Base-by-base conservation (phyloP, 2,888 invertebrate genomes). In the Norana najaformis region DNA sequence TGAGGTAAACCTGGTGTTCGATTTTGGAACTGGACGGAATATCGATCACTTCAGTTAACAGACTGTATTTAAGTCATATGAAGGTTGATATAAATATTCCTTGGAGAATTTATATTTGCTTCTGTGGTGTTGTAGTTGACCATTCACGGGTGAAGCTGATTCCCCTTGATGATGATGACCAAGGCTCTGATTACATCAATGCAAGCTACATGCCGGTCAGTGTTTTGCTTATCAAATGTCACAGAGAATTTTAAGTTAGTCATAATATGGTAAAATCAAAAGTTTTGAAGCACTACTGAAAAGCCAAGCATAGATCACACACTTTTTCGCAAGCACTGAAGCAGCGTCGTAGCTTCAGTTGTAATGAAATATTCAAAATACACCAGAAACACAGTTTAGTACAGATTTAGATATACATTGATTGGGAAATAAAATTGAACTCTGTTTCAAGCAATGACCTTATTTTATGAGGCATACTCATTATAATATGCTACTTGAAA, bases 201-300 rank as follows among this genome's bases (percentile, higher is more conserved):
- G 97, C 97, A 11, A 97, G 96, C 2, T 97, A 96, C 93, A 96
- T 97, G 91, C 96, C 96, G 93, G 97, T 97, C 95, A 95, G 95
- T 94, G 88, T 1, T 37, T 47, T 18, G 8, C 85, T 37, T n/a
- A 85, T 85, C 11, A 8, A 30, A 30, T 53, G 53, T 53, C 53
- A 53, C 23, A 2, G 11, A 13, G 30, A 53, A 30, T 53, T 53
- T 53, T 13, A 53, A 53, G n/a, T 3, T 53, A 30, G 23, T 53
- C 30, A n/a, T n/a, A n/a, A n/a, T n/a, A n/a, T n/a, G n/a, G n/a
- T n/a, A n/a, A n/a, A n/a, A n/a, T n/a, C n/a, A n/a, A n/a, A n/a
- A n/a, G n/a, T n/a, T n/a, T n/a, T n/a, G n/a, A n/a, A n/a, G n/a
- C n/a, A n/a, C n/a, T n/a, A n/a, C n/a, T n/a, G n/a, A n/a, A n/a